A percentile compares a stretch with the other conserved stretches of the same genome.
Conservation (phyloP, 1,140 invertebrate genomes). For the Episyrphus balteatus region DNA sequence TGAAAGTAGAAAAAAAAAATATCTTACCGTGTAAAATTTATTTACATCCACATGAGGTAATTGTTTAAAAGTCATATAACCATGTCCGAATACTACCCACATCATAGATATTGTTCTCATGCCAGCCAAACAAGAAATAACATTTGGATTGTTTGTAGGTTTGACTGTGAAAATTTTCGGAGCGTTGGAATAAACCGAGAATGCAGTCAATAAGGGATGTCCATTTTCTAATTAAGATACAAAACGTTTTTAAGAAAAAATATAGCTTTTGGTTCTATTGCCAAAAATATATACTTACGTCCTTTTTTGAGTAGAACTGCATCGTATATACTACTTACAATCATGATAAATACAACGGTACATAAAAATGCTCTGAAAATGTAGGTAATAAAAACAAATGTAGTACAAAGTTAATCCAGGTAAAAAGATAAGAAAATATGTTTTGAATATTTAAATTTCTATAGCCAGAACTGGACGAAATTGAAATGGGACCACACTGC, state of each 20-base stretch:
- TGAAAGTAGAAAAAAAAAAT: no score
- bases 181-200: conserved; percentile 30
- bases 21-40: conserved; percentile 14
- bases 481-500: no score
- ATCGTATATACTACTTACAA: conserved; percentile 29
- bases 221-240: no score
- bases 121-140: conserved; percentile 42
- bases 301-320: conserved; percentile 21
- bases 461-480: no score
- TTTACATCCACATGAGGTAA: conserved; percentile 26
- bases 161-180: conserved; percentile 33
- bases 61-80: conserved; percentile 30
- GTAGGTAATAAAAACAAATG: no score
- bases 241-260: no score
- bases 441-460: no score
- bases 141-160: conserved; percentile 26
- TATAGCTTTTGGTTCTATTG: no score
- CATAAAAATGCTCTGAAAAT: no score
- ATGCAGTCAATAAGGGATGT: conserved; percentile 19
- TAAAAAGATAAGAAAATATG: no score
- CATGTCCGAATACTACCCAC: conserved; percentile 57
- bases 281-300: conserved; percentile 9
- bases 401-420: no score
- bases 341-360: conserved; percentile 15
- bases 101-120: conserved; percentile 50